Base-by-base conservation (phyloP, 2,113 vertebrate genomes). In the Sapayoa aenigma region DNA sequence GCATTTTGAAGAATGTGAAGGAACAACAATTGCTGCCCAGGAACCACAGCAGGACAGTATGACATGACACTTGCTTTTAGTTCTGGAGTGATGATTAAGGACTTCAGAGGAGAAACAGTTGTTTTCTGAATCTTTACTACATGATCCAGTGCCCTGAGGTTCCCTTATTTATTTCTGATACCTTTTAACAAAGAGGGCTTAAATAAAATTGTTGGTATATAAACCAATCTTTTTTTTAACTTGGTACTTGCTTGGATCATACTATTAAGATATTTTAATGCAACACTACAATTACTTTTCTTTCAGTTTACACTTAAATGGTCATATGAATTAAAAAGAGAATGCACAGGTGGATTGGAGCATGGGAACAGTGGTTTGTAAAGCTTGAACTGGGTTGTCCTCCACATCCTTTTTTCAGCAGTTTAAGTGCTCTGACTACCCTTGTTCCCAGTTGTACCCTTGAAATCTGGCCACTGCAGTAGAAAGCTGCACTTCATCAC, bases 1-100 rank as follows among this genome's bases (percentile, higher is more conserved):
- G 68, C 39, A 55, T 76, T 56, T n/a, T 90, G 82, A 95, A 90
- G 92, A 62, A 85, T 31, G 60, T 77, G 87, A 93, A 94, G 90
- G 85, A 86, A 14, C 58, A 91, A 33, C 84, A 76, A 35, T 20
- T 18, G 14, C 84, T 93, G 81, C 71, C 79, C 63, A 55, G 90
- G 88, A 86, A 72, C 47, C 63, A 30, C 88, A 96, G 91, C 91
- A 86, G 75, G 89, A 55, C 3, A 2, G 14, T 25, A 25, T 56
- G 39, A 69, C 75, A 66, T 59, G 39, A 73, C 78, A 63, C 50
- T 21, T 85, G 59, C 14, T 59, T 75, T 75, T 85, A 58, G 50
- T 14, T 90, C 87, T 91, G 78, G 67, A 39, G 58, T 76, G 62
- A 66, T 79, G 42, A 90, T 47, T 67, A 55, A 87, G 31, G 37